A percentile compares a stretch with the other conserved stretches of the same genome.
phyloP scores from a whole-genome alignment of 2,888 invertebrate genomes.

The Podabrus alpinus region DNA sequence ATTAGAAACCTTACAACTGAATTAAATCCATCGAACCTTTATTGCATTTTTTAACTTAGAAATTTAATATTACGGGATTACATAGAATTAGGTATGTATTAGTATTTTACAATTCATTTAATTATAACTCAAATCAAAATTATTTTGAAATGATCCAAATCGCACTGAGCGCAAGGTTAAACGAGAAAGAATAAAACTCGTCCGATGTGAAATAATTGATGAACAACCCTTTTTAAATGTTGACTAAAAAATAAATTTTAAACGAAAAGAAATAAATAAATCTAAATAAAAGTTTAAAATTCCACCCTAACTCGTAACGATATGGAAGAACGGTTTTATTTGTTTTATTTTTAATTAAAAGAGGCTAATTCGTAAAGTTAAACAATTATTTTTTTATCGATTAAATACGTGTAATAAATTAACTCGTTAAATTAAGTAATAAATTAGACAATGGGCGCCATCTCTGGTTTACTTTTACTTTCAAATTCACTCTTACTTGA shows the following conservation, averaged over 20 bases:
- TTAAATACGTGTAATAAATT: background rate
- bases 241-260: background rate
- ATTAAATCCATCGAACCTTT: background rate
- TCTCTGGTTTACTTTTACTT: background rate
- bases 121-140: too few species aligned
- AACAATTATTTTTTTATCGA: background rate
- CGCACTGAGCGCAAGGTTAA: too few species aligned
- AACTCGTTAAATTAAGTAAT: background rate
- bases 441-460: background rate
- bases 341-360: background rate
- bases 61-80: too few species aligned
- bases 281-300: background rate
- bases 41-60: background rate
- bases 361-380: background rate
- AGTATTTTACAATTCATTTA: too few species aligned
- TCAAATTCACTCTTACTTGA: background rate
- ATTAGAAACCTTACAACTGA: background rate
- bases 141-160: too few species aligned
- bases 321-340: background rate
- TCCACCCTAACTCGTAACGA: background rate
- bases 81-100: too few species aligned
- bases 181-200: too few species aligned
- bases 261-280: too few species aligned
- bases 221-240: too few species aligned
- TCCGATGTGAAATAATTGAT: too few species aligned